Evolutionary conservation across 2,113 vertebrate species (phyloP).

Genomic region (Xyrauchen texanus): DNA sequence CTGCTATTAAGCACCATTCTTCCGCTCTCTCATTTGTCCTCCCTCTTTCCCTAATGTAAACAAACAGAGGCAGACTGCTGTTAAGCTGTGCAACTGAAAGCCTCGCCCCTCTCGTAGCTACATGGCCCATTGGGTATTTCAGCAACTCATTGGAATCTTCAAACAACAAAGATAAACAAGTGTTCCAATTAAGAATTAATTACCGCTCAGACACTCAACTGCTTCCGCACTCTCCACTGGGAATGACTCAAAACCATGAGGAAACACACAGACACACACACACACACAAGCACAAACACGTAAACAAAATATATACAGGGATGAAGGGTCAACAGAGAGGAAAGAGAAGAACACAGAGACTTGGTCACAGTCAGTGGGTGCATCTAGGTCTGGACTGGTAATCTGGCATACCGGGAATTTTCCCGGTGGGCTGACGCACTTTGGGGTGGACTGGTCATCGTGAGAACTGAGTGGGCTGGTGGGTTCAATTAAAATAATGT

Average conservation of each 20-base stretch:
- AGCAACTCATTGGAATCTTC: constrained; percentile 57
- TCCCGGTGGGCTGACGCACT: too few relatives aligned
- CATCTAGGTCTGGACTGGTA: too few relatives aligned
- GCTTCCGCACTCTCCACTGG: constrained; percentile 47
- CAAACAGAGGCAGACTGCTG: constrained; percentile 40
- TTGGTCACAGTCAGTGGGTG: too few relatives aligned
- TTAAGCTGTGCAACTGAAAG: not conserved
- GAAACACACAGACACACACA: too few relatives aligned
- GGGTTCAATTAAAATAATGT: too few relatives aligned
- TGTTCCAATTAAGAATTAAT: constrained; percentile 74
- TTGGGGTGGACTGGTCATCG: too few relatives aligned
- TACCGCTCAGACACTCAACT: constrained; percentile 53
- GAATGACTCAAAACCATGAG: constrained; percentile 7
- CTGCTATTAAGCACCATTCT: constrained; percentile 1
- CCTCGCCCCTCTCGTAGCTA: constrained; percentile 34
- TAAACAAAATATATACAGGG: not conserved
- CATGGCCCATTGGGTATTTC: constrained; percentile 41
- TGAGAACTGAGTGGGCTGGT: too few relatives aligned
- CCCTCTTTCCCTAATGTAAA: constrained; percentile 28
- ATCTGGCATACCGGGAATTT: too few relatives aligned
- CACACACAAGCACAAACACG: not conserved
- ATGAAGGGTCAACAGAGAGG: not conserved
- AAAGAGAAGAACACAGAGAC: not conserved
- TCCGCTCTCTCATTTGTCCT: not conserved
- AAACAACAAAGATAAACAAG: constrained; percentile 70